Evolutionary conservation across 1,140 invertebrate species (phyloP).

Genomic region (Octopus bimaculoides): DNA sequence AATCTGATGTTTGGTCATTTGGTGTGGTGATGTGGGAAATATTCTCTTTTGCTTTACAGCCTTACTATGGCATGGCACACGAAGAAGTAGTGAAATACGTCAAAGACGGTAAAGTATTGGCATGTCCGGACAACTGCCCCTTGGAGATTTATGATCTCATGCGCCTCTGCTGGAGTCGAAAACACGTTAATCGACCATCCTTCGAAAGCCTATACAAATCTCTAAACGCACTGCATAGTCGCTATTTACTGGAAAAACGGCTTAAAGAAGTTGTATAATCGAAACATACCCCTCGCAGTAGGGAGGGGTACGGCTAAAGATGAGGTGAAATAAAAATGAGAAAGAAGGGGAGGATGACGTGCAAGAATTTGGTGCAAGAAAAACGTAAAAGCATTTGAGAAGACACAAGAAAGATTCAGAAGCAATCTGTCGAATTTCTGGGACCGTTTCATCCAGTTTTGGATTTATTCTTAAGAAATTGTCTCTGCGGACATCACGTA

Average conservation of each 20-base stretch:
- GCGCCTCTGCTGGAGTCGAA: slow-evolving; percentile 87
- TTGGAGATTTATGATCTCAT: slow-evolving; percentile 88
- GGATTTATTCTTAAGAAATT: no score
- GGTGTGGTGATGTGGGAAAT: slow-evolving; percentile 97
- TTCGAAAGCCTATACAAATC: slow-evolving; percentile 61
- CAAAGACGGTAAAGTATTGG: slow-evolving; percentile 84
- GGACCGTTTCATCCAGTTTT: no score
- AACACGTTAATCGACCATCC: slow-evolving; percentile 77
- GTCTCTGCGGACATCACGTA: no score
- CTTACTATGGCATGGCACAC: slow-evolving; percentile 91
- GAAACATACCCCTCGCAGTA: no score
- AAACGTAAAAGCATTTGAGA: no score
- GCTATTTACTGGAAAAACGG: slow-evolving; percentile 16
- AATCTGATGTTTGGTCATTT: slow-evolving; percentile 98
- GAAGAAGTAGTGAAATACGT: slow-evolving; percentile 93
- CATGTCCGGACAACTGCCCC: slow-evolving; percentile 89
- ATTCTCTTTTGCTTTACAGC: slow-evolving; percentile 92
- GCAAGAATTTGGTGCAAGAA: no score
- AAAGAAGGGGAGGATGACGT: no score
- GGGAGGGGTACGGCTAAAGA: no score
- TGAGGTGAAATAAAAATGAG: no score
- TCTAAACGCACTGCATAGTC: slow-evolving; percentile 34
- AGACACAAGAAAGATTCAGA: no score
- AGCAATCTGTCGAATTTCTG: no score
- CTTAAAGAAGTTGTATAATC: not conserved